These are phyloP conservation scores for Rhinopithecus roxellana DNA, from an alignment of 2,113 vertebrate genomes.

Conservation along the genomic window DNA sequence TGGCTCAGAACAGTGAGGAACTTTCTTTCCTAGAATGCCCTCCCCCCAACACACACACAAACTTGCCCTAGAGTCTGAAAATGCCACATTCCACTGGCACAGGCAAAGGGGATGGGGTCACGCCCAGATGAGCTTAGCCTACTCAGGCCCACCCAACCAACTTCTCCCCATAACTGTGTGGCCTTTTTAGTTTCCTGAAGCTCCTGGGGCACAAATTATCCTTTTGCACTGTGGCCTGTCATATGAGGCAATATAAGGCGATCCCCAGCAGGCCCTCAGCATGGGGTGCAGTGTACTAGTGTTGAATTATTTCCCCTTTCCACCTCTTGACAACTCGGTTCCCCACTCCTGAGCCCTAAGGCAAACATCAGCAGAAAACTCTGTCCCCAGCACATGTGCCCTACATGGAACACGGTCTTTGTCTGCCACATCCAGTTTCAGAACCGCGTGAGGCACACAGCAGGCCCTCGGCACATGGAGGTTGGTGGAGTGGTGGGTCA, in stretches of 20 bases:
- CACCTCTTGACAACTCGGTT: no score
- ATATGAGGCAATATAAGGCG: neutral
- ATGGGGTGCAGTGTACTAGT: neutral
- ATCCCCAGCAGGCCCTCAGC: no score
- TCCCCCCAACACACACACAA: neutral
- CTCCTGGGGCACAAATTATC: neutral
- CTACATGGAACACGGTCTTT: no score
- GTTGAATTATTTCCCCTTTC: neutral
- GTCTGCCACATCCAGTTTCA: no score
- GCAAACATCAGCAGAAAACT: neutral
- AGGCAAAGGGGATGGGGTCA: neutral
- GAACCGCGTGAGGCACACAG: fast-evolving
- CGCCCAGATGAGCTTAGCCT: neutral
- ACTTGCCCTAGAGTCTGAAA: neutral
- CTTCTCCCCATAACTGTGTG: neutral
- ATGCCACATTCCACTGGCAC: neutral
- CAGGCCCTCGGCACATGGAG: neutral
- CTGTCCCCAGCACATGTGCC: neutral
- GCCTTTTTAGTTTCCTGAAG: neutral
- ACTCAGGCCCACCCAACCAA: neutral
- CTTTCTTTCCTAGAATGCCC: no score
- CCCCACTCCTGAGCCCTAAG: neutral
- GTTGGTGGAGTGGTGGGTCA: neutral
- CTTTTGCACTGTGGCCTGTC: neutral
- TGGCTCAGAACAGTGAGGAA: neutral